Conservation (phyloP, 2,797 vertebrate genomes). For the Cynodonichthys magdalenae region DNA sequence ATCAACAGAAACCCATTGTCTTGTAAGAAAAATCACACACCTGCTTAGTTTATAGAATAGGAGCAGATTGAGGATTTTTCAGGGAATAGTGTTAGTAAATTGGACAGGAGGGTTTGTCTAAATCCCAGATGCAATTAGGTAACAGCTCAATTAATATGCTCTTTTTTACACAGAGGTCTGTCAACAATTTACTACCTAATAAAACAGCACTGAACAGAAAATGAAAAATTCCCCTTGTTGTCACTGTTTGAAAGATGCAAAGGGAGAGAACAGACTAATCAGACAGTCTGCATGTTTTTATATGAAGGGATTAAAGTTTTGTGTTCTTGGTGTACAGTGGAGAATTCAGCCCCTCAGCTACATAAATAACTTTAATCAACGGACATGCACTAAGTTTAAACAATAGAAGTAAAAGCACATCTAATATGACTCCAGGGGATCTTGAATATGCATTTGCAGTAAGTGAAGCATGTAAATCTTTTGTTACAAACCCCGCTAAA, state of each 20-base stretch:
- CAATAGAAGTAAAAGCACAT: constrained; percentile 30
- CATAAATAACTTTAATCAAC: constrained; percentile 66
- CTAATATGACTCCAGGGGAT: constrained; percentile 1
- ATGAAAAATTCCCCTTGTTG: constrained; percentile 45
- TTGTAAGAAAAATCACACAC: constrained; percentile 35
- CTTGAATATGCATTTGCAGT: neutral
- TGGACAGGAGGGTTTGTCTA: constrained; percentile 61
- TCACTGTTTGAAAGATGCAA: constrained; percentile 4
- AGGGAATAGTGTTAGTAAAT: constrained; percentile 58
- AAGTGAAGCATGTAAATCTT: neutral
- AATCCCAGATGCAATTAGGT: constrained; percentile 75
- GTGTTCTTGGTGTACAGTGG: constrained; percentile 29
- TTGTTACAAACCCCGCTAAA: constrained; percentile 8
- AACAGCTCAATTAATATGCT: constrained; percentile 67
- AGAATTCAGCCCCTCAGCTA: constrained; percentile 59
- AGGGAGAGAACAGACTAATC: constrained; percentile 32
- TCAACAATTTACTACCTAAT: constrained; percentile 66
- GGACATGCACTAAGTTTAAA: constrained; percentile 14
- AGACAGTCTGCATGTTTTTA: constrained; percentile 17
- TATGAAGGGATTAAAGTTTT: constrained; percentile 13
- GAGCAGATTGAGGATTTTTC: constrained; percentile 42
- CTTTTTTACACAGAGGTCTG: constrained; percentile 47
- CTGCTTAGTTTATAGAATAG: constrained; percentile 62
- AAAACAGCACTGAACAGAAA: constrained; percentile 57
- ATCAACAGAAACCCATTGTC: constrained; percentile 51